Evolutionary conservation across 2,797 vertebrate species (phyloP), one percentile per base, ranked within the genome.

Genomic region (Enteromius trimaculatus): DNA sequence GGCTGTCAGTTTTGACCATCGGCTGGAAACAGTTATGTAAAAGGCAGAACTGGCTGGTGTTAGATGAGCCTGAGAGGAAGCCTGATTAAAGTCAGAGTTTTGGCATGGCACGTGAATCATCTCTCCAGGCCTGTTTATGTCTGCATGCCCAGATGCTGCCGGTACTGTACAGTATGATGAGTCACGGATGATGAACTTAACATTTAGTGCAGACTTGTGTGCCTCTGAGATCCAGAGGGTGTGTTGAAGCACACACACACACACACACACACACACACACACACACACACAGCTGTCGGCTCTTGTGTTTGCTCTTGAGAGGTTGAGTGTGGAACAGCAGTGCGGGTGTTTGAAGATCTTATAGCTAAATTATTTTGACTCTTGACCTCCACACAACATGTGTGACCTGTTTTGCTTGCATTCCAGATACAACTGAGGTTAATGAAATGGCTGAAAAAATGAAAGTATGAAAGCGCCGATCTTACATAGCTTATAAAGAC

Each of bases 21-120:
- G 55, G 81, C 77, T 83, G 66, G n/a, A 66, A 47, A 78, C 34
- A 19, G 55, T 55, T 17, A 66, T 55, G 79, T 81, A 64, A 64
- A 44, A 75, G 64, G 49, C 29, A 70, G 44, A 68, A 65, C 17
- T 13, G 53, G 53, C 72, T 81, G 81, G 80, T 72, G 77, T 81
- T 44, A 19, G 78, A 74, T 60, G 77, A 68, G 68, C 58, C 72
- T 17, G 44, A 82, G 49, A 75, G 58, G 26, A 82, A 37, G 37
- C 42, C 49, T 58, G 83, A 85, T 87, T 79, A 84, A 29, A 81
- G 44, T 64, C 62, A 21, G n/a, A 66, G 21, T n/a, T 19, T 29
- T 86, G 78, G 51, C 78, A 62, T 34, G 60, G 60, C 37, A 72
- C 65, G 77, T 64, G 55, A 78, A 77, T 85, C 78, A 75, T 85